Evolutionary conservation across 2,888 invertebrate genomes (phyloP).

Genomic region (Acanthacorydalis orientalis): DNA sequence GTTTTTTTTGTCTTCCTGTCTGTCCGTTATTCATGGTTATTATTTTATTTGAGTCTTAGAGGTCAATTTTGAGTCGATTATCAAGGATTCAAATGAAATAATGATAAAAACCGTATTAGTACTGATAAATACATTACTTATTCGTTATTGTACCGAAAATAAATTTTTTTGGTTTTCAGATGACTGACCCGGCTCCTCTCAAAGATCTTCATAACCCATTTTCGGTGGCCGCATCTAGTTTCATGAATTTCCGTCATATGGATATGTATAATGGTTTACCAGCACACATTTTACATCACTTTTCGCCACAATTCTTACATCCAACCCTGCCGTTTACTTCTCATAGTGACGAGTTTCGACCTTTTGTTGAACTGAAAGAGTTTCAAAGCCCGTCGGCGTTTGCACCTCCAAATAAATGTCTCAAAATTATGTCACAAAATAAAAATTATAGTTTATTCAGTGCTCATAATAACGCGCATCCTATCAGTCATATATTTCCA

Average conservation of each 20-base stretch:
- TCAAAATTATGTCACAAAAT: constrained; percentile 25
- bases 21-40: too few relatives aligned
- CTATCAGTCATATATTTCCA: constrained; percentile 22
- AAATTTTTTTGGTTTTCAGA: constrained; percentile 13
- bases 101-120: too few relatives aligned
- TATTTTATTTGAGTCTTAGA: too few relatives aligned
- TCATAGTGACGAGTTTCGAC: constrained; percentile 35
- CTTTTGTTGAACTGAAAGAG: constrained; percentile 36
- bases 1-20: too few relatives aligned
- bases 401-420: constrained; percentile 48
- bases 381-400: constrained; percentile 44
- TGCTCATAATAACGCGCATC: constrained; percentile 12
- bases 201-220: constrained; percentile 51
- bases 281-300: constrained; percentile 49
- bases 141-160: too few relatives aligned
- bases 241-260: constrained; percentile 31
- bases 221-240: constrained; percentile 34
- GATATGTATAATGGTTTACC: constrained; percentile 41
- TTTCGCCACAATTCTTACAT: constrained; percentile 55
- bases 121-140: too few relatives aligned
- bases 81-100: too few relatives aligned
- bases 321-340: constrained; percentile 42
- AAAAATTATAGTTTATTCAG: constrained; percentile 12
- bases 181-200: constrained; percentile 27
- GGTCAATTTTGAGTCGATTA: too few relatives aligned